Evolutionary conservation across 2,113 vertebrate genomes (phyloP).

Genomic region (Peromyscus leucopus): DNA sequence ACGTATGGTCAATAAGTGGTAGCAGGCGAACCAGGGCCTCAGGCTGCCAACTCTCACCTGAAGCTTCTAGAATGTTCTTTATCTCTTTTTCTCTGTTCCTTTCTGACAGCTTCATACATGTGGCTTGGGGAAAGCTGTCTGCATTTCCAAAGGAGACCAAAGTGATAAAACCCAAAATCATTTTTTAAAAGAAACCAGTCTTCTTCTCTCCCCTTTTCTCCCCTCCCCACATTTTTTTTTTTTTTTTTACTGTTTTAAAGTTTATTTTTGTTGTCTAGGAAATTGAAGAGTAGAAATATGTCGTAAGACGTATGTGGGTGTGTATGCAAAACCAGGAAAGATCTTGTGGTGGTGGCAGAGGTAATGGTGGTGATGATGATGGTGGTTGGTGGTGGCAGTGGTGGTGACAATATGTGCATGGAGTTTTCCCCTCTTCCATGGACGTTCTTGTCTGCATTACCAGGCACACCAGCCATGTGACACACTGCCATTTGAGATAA

Average conservation of each 20-base stretch:
- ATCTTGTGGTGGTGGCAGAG: background rate
- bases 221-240: background rate
- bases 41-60: background rate
- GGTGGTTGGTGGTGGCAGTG: accelerated
- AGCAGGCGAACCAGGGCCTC: background rate
- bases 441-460: background rate
- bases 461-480: background rate
- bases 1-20: background rate
- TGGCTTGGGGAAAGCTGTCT: background rate
- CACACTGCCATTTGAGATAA: background rate
- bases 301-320: background rate
- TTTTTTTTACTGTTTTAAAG: background rate
- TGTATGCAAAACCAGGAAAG: background rate
- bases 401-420: background rate
- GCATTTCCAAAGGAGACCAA: background rate
- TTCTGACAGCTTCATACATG: background rate
- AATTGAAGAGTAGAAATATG: background rate
- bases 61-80: background rate
- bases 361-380: background rate
- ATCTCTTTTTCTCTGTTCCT: background rate
- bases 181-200: background rate
- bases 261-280: background rate
- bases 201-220: background rate
- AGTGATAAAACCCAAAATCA: background rate
- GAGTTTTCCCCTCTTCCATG: background rate